Evolutionary conservation across 2,797 vertebrate species (phyloP), one percentile per base, ranked within the genome.

Genomic region (Orestias chungarensis): DNA sequence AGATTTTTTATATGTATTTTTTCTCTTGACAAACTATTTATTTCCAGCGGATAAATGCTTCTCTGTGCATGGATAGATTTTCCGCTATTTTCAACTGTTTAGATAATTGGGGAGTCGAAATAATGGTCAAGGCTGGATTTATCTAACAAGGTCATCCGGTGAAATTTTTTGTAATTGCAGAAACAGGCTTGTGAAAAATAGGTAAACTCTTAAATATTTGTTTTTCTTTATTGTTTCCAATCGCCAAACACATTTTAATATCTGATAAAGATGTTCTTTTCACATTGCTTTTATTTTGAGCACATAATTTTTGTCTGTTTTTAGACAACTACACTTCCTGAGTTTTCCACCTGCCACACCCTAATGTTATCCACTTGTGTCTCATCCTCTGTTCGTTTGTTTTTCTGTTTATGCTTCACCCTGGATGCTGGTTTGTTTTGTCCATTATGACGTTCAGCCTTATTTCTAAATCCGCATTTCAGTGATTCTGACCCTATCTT

Each of bases 21-120:
- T 76, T 73, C 74, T 77, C 71, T 73, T 77, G 82, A 81, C 70
- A 90, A 88, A 89, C 82, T 84, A 86, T 88, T 86, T 91, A 84
- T 86, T 75, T 85, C 61, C 82, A 78, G 75, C 82, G 73, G 79
- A 83, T 87, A 82, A 88, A 77, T 78, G 77, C 76, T 59, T 23
- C 35, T 52, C 23, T 57, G 27, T 55, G 40, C 44, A 38, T 52
- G 31, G 59, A 44, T 44, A 46, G 35, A 38, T 29, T 61, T 47
- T 73, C 31, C n/a, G 20, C 33, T 42, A 64, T 66, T 75, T 43
- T 35, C 64, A 55, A 54, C 62, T 15, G 29, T n/a, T 44, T 5
- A 50, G 27, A 29, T 31, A 10, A 15, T 68, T 33, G 17, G 10
- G 12, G 55, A 15, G n/a, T n/a, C n/a, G 20, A 50, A 65, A 57